Base-by-base conservation (phyloP, 92 coral and sea anemone species). In the Isaurus tuberculatus region DNA sequence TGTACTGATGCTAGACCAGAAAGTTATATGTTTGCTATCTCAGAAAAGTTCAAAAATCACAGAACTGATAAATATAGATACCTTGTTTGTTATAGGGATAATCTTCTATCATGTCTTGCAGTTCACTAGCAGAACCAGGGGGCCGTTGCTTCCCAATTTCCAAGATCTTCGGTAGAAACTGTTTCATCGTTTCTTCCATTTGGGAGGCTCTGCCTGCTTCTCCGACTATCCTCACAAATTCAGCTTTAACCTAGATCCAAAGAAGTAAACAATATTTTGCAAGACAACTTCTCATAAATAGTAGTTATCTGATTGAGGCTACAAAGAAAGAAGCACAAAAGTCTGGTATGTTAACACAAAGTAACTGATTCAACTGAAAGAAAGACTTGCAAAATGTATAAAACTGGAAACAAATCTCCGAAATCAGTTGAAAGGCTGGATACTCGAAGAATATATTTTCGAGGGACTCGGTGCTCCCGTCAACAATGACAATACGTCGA, bases 381-480 rank as follows among this genome's bases (percentile, higher is more conserved):
- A 61, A 25, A 25, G 68, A 61, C 68, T 61, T 25, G 67, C 67
- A 25, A 61, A 61, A 27, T 61, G 67, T 26, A 61, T 25, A 27
- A 14, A 61, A 61, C 7, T 4, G 16, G 16, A 61, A 61, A 61
- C 67, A 25, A 61, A 89, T 89, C 75, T 80, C 86, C 11, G 84
- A 78, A 46, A 80, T 19, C 29, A 72, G 72, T 36, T 73, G 36
- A 44, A 88, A 60, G 23, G 91, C 88, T 73, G 86, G 91, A 53
- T 88, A 88, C 61, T 88, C 78, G 57, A 31, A 67, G 11, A 88
- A 15, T 26, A 88, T 31, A 29, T 20, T 26, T 57, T 68, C 81
- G 9, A 88, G 49, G 32, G 74, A 57, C 60, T 84, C 72, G 20
- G 66, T 70, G 67, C 67, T 61, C 34, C 67, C 67, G 25, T 61